Percentiles rank a stretch among this genome's conserved stretches.
Evolutionary conservation across 2,888 invertebrate genomes (phyloP).

Genomic region (Prostheceraeus crozeri): DNA sequence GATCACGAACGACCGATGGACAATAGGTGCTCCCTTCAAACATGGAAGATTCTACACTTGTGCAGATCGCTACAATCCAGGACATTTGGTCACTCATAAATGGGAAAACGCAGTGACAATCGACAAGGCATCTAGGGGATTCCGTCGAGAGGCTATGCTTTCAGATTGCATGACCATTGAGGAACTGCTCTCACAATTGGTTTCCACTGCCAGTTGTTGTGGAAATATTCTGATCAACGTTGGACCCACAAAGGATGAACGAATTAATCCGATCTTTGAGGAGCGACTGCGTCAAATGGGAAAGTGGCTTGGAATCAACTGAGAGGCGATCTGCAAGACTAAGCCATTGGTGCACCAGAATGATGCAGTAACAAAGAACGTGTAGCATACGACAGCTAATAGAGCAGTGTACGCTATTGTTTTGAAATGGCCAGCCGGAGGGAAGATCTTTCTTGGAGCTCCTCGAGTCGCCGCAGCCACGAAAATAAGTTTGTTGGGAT

Average conservation of each 20-base stretch:
- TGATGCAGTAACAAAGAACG: slow-evolving; percentile 63
- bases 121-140: slow-evolving; percentile 67
- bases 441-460: slow-evolving; percentile 60
- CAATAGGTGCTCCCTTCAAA: slow-evolving; percentile 67
- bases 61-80: slow-evolving; percentile 72
- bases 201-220: slow-evolving; percentile 50
- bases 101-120: slow-evolving; percentile 94
- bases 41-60: slow-evolving; percentile 85
- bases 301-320: slow-evolving; percentile 72
- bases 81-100: slow-evolving; percentile 68
- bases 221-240: slow-evolving; percentile 74
- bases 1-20: slow-evolving; percentile 91
- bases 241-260: slow-evolving; percentile 80
- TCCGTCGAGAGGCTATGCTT: slow-evolving; percentile 55
- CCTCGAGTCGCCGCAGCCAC: slow-evolving; percentile 49
- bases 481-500: slow-evolving; percentile 60
- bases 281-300: slow-evolving; percentile 73
- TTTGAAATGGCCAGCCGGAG: slow-evolving; percentile 66
- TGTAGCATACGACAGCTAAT: slow-evolving; percentile 64
- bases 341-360: slow-evolving; percentile 75
- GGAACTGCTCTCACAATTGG: slow-evolving; percentile 35
- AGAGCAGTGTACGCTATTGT: slow-evolving; percentile 64
- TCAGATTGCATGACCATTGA: too few species aligned
- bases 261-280: slow-evolving; percentile 75
- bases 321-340: slow-evolving; percentile 74